Conservation (phyloP, 2,113 vertebrate species). For the Lipophrys pholis region DNA sequence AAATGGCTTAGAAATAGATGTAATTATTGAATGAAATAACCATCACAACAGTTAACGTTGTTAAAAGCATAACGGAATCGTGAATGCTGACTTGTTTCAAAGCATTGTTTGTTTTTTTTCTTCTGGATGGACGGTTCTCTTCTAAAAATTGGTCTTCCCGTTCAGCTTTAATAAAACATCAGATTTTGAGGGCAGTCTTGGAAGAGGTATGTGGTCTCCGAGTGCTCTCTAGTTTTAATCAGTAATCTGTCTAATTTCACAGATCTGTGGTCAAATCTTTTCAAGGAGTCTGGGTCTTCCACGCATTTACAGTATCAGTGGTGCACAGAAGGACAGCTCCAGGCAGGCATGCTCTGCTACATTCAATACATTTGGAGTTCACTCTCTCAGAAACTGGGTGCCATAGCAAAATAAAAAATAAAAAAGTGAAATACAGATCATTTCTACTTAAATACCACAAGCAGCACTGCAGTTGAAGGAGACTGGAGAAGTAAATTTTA, state of each 20-base stretch:
- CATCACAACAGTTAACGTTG: too few relatives aligned
- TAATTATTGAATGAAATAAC: too few relatives aligned
- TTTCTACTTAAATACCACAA: slow-evolving; percentile 6
- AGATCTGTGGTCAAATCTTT: slow-evolving; percentile 50
- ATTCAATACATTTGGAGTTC: slow-evolving; percentile 17
- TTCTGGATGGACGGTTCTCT: neutral
- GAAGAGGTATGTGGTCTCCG: neutral
- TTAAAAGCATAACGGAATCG: too few relatives aligned
- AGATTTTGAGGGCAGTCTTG: neutral
- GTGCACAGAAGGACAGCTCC: slow-evolving; percentile 29
- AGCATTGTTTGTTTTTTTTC: neutral
- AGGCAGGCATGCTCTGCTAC: slow-evolving; percentile 30
- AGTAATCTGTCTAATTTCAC: slow-evolving; percentile 58
- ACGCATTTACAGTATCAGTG: slow-evolving; percentile 26
- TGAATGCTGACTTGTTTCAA: too few relatives aligned
- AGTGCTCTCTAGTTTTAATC: slow-evolving; percentile 52
- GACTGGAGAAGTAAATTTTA: neutral
- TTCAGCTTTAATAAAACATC: slow-evolving; percentile 7
- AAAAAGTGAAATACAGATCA: neutral
- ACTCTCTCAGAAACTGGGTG: slow-evolving; percentile 40
- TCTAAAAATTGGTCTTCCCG: neutral
- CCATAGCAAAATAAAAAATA: slow-evolving; percentile 6
- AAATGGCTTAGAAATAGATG: too few relatives aligned
- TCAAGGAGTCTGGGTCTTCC: slow-evolving; percentile 38
- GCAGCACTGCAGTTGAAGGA: neutral